Percentiles rank a stretch among this genome's conserved stretches.
phyloP scores from a whole-genome alignment of 1,140 invertebrate species.

The Lepidurus couesii region DNA sequence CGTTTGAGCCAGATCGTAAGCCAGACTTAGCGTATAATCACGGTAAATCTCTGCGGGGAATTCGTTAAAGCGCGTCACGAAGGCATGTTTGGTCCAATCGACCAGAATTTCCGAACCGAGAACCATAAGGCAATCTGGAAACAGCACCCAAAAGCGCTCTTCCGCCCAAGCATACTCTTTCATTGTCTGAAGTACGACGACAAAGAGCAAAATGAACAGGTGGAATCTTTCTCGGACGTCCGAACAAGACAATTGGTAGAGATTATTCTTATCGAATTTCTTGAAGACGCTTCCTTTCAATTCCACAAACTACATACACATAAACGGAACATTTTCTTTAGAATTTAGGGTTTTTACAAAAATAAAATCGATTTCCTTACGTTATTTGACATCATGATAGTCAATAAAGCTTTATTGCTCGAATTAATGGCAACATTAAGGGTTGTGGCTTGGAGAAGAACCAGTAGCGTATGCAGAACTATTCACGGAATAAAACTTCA shows the following conservation, averaged over 20 bases:
- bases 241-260: conserved; percentile 91
- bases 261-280: conserved; percentile 97
- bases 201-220: conserved; percentile 78
- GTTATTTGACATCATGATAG: conserved; percentile 99
- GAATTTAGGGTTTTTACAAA: neutral
- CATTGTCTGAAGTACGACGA: conserved; percentile 97
- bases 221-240: conserved; percentile 96
- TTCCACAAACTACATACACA: conserved; percentile 84
- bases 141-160: conserved; percentile 75
- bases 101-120: conserved; percentile 85
- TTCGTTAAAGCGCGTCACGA: conserved; percentile 92
- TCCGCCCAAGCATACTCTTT: conserved; percentile 94
- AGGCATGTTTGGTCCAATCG: conserved; percentile 97
- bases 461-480: conserved; percentile 86
- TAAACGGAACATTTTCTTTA: conserved; percentile 33
- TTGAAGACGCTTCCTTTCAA: conserved; percentile 98
- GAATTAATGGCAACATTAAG: conserved; percentile 99
- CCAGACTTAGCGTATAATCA: conserved; percentile 85
- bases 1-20: conserved; percentile 87
- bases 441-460: conserved; percentile 90
- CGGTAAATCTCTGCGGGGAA: conserved; percentile 83
- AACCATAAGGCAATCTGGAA: conserved; percentile 76
- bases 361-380: conserved; percentile 48
- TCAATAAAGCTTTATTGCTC: conserved; percentile 93
- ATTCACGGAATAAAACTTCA: conserved; percentile 44